phyloP scores from a whole-genome alignment of 1,140 invertebrate genomes.

The Bombus impatiens region DNA sequence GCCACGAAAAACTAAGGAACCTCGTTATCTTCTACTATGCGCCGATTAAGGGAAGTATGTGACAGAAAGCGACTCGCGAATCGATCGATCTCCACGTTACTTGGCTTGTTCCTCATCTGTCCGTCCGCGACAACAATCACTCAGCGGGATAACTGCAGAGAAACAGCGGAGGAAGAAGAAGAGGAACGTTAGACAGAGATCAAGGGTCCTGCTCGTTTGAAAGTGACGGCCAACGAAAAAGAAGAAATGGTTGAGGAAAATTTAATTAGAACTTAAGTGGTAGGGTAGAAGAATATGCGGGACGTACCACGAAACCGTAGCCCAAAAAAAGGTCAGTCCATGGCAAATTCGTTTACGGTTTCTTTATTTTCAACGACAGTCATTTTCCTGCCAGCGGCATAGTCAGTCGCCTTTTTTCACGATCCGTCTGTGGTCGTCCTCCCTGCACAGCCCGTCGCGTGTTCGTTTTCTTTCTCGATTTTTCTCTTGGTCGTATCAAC shows the following conservation, averaged over 20 bases:
- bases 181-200: constrained; percentile 1
- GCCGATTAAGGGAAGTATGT: background rate
- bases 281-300: background rate
- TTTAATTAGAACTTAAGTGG: constrained; percentile 49
- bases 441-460: no score
- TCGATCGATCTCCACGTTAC: constrained; percentile 35
- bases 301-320: constrained; percentile 12
- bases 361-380: constrained; percentile 3
- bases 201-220: background rate
- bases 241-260: constrained; percentile 9
- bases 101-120: background rate
- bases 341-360: constrained; percentile 33
- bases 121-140: no score
- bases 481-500: background rate
- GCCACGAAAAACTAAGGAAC: background rate
- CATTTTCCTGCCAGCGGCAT: constrained; percentile 1
- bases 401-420: background rate
- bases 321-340: background rate
- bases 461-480: background rate
- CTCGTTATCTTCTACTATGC: no score
- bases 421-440: background rate
- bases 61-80: constrained; percentile 20
- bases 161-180: constrained; percentile 6
- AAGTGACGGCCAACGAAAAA: background rate
- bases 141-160: background rate